Percentiles rank a stretch among this genome's conserved stretches.
Conservation (phyloP, 2,888 invertebrate species). For the Mechanitis messenoides region DNA sequence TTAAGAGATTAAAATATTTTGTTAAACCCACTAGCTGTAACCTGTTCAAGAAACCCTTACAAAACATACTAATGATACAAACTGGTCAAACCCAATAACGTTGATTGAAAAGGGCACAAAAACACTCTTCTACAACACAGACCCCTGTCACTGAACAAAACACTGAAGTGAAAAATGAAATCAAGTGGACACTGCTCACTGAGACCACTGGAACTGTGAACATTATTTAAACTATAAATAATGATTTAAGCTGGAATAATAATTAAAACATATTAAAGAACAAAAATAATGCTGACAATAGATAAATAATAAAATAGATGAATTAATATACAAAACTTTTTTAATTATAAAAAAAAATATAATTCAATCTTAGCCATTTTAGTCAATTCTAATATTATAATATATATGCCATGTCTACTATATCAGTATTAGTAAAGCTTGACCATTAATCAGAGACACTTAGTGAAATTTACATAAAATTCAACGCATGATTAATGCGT, state of each 20-base stretch:
- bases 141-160: conserved; percentile 70
- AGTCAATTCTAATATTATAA: no score
- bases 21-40: neutral
- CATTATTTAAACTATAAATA: conserved; percentile 21
- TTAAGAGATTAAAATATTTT: no score
- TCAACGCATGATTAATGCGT: conserved; percentile 63
- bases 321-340: no score
- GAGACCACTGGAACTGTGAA: conserved; percentile 34
- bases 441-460: conserved; percentile 72
- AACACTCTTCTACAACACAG: conserved; percentile 61
- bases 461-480: conserved; percentile 71
- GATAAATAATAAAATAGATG: no score
- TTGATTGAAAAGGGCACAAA: conserved; percentile 60
- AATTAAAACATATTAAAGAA: neutral
- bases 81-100: conserved; percentile 43
- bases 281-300: neutral
- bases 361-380: no score
- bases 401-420: conserved; percentile 30
- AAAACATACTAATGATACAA: conserved; percentile 59
- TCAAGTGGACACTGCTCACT: conserved; percentile 61
- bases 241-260: neutral
- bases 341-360: no score
- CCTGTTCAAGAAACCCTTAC: conserved; percentile 15
- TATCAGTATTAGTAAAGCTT: conserved; percentile 37
- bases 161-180: conserved; percentile 73